These are phyloP conservation scores for Macrotrachela quadricornifera DNA, from an alignment of 1,140 invertebrate species.

Conservation along the genomic window DNA sequence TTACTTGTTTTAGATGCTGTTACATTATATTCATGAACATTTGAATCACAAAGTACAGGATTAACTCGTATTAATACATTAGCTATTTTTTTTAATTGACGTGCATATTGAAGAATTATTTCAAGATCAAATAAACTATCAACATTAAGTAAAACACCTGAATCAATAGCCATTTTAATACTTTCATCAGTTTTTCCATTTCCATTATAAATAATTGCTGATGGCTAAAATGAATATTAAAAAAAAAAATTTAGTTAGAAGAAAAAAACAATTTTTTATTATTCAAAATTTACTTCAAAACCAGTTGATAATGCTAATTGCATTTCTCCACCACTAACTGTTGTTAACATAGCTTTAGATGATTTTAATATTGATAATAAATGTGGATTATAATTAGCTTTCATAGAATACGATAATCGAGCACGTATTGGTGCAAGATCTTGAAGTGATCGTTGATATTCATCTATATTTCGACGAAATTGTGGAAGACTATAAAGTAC, in stretches of 20 bases:
- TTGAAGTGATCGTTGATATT: not conserved
- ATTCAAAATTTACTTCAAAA: conserved; percentile 10
- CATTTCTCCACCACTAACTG: conserved; percentile 29
- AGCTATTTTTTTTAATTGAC: conserved; percentile 7
- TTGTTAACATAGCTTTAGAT: conserved; percentile 15
- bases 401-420: conserved; percentile 2
- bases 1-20: conserved; percentile 18
- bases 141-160: conserved; percentile 24
- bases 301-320: conserved; percentile 19
- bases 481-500: not conserved
- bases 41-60: not conserved
- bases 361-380: conserved; percentile 18
- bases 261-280: not conserved
- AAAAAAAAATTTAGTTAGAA: not conserved
- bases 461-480: not conserved
- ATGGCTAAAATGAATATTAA: conserved; percentile 1
- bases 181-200: conserved; percentile 29
- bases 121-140: conserved; percentile 27
- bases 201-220: conserved; percentile 25
- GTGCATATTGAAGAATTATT: conserved; percentile 15
- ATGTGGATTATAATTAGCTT: conserved; percentile 20
- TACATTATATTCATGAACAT: conserved; percentile 17
- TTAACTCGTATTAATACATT: not conserved
- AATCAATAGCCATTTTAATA: conserved; percentile 21
- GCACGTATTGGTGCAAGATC: not conserved